phyloP scores from a whole-genome alignment of 2,888 invertebrate species.

The Trichopoda pennipes region DNA sequence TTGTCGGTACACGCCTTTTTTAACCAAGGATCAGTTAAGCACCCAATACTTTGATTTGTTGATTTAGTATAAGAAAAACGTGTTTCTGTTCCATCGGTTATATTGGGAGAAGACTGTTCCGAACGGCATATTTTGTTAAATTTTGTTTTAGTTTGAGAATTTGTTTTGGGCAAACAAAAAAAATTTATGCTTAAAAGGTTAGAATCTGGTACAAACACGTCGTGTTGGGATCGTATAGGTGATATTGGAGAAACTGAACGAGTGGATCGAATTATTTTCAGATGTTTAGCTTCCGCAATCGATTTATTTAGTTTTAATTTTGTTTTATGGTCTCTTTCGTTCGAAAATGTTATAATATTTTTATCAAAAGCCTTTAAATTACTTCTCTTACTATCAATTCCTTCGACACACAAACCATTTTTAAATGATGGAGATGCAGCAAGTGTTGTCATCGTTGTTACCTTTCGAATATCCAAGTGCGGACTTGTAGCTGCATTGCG shows the following conservation, averaged over 20 bases:
- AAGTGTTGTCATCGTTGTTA: conserved; percentile 67
- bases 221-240: conserved; percentile 74
- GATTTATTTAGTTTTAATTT: conserved; percentile 75
- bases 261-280: conserved; percentile 73
- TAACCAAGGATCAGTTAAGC: conserved; percentile 80
- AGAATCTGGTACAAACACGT: conserved; percentile 74
- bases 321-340: conserved; percentile 34
- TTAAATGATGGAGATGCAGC: conserved; percentile 28
- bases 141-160: neutral
- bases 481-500: conserved; percentile 81
- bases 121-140: conserved; percentile 73
- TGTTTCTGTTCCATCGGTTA: conserved; percentile 74
- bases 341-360: conserved; percentile 72
- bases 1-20: conserved; percentile 74
- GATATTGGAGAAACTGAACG: conserved; percentile 75
- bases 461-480: conserved; percentile 79
- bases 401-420: conserved; percentile 1
- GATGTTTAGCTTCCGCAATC: conserved; percentile 74
- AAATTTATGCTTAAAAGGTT: conserved; percentile 73
- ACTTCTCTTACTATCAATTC: conserved; percentile 7
- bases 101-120: conserved; percentile 81
- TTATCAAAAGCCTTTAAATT: neutral
- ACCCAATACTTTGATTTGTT: conserved; percentile 77
- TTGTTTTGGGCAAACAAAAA: conserved; percentile 64
- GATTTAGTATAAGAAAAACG: conserved; percentile 73